Conservation (phyloP, 2,888 invertebrate species). For the Odontocolon sp. region DNA sequence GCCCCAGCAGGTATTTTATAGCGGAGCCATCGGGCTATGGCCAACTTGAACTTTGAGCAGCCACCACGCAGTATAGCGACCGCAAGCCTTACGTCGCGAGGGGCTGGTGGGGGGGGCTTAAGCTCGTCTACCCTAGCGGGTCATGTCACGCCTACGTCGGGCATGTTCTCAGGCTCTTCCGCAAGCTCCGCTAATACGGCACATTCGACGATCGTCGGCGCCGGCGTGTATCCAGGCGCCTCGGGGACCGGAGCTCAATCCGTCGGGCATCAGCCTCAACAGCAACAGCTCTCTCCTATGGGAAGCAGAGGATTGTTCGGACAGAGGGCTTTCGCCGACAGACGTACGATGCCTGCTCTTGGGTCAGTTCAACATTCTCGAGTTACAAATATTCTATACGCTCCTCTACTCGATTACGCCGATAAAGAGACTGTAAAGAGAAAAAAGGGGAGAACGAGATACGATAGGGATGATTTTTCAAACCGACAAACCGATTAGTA, state of each 20-base stretch:
- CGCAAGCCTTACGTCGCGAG: conserved; percentile 86
- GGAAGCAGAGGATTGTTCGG: conserved; percentile 87
- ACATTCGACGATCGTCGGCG: conserved; percentile 77
- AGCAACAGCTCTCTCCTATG: conserved; percentile 84
- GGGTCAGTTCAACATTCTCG: conserved; percentile 78
- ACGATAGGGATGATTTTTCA: too few relatives aligned
- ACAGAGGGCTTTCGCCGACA: conserved; percentile 90
- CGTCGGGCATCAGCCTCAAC: conserved; percentile 80
- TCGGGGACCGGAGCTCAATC: conserved; percentile 79
- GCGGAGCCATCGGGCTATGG: conserved; percentile 88
- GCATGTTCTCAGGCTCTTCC: conserved; percentile 83
- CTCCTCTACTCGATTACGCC: too few relatives aligned
- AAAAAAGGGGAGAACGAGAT: too few relatives aligned
- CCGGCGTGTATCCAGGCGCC: conserved; percentile 78
- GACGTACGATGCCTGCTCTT: conserved; percentile 85
- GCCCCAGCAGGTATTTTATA: conserved; percentile 71
- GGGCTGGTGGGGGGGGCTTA: conserved; percentile 85
- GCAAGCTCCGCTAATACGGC: conserved; percentile 77
- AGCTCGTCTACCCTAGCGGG: conserved; percentile 85
- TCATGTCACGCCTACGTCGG: conserved; percentile 88
- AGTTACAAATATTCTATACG: neutral
- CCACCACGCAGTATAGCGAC: conserved; percentile 94
- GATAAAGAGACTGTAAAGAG: too few relatives aligned
- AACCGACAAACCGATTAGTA: too few relatives aligned
- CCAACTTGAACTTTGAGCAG: conserved; percentile 95